Conservation (phyloP, 2,113 vertebrate species). For the Sigmodon hispidus region DNA sequence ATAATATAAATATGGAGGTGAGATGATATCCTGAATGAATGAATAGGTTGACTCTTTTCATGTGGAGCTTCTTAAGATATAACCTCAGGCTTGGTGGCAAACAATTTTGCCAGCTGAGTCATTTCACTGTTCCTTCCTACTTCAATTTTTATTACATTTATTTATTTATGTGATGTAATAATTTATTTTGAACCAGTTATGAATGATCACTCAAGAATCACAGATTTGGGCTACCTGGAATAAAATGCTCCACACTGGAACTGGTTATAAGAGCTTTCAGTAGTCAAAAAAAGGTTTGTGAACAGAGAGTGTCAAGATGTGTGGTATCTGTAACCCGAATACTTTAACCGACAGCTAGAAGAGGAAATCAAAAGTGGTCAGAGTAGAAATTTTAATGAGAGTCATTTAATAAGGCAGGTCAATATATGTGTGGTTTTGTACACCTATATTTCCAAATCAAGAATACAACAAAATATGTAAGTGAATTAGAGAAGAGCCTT, state of each 20-base stretch:
- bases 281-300: background rate
- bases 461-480: background rate
- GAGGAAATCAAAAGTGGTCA: background rate
- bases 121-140: background rate
- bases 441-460: background rate
- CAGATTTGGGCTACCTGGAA: background rate
- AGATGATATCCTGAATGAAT: background rate
- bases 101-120: background rate
- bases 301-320: background rate
- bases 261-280: background rate
- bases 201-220: background rate
- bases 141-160: background rate
- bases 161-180: background rate
- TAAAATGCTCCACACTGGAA: background rate
- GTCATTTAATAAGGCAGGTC: background rate
- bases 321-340: background rate
- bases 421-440: background rate
- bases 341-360: background rate
- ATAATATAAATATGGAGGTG: background rate
- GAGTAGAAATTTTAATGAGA: background rate
- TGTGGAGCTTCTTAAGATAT: background rate
- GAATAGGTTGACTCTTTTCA: background rate
- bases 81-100: background rate
- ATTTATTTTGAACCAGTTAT: background rate
- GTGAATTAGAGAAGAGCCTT: background rate